A percentile compares a stretch with the other conserved stretches of the same genome.
Conservation (phyloP, 1,140 invertebrate species). For the Centruroides vittatus region DNA sequence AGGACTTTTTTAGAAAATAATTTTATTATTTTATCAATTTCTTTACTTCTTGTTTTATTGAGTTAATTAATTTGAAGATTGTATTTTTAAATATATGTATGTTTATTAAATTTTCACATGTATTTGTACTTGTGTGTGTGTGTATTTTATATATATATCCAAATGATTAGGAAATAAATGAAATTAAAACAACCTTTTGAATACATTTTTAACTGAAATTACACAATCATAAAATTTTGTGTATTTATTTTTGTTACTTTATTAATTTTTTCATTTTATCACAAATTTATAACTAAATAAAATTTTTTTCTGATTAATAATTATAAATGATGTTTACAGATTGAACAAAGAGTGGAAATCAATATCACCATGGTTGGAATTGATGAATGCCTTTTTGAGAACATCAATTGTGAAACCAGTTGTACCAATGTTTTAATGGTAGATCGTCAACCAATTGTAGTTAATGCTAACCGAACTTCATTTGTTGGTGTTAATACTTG, state of each 20-base stretch:
- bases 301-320: not conserved
- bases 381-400: constrained; percentile 90
- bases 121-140: not conserved
- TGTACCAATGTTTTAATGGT: constrained; percentile 86
- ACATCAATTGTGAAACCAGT: constrained; percentile 86
- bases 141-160: no score
- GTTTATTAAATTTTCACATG: not conserved
- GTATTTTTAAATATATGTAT: not conserved
- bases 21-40: no score
- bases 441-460: constrained; percentile 76
- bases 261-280: no score
- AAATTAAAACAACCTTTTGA: no score
- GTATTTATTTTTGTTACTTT: no score
- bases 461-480: constrained; percentile 91
- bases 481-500: constrained; percentile 76
- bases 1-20: no score
- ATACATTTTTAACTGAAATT: no score
- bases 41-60: no score
- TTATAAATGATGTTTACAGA: constrained; percentile 35
- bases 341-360: constrained; percentile 81
- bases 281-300: no score
- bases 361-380: constrained; percentile 96
- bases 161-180: no score
- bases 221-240: no score
- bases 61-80: no score